Percentiles rank a stretch among this genome's conserved stretches.
phyloP scores from a whole-genome alignment of 1,140 invertebrate species.

The Drosophila trapezifrons region DNA sequence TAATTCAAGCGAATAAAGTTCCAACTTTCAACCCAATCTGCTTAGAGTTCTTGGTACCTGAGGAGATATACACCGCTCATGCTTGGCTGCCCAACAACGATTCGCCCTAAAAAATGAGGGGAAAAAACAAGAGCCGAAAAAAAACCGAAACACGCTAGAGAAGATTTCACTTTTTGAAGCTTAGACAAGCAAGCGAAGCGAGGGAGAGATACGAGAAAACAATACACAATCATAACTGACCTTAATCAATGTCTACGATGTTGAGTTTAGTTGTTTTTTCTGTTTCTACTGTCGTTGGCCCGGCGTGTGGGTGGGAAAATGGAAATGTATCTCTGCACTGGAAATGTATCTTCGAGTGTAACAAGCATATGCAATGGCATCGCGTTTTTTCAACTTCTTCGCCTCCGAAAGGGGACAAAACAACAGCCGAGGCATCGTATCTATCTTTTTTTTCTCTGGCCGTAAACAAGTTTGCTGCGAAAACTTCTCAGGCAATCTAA shows the following conservation, averaged over 20 bases:
- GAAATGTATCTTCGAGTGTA: conserved; percentile 55
- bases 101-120: conserved; percentile 10
- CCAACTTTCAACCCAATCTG: conserved; percentile 37
- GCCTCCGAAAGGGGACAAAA: conserved; percentile 38
- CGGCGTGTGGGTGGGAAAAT: conserved; percentile 47
- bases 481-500: conserved; percentile 73
- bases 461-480: conserved; percentile 73
- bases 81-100: conserved; percentile 39
- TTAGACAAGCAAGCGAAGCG: conserved; percentile 19
- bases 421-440: conserved; percentile 26
- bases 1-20: conserved; percentile 49
- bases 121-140: conserved; percentile 7
- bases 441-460: conserved; percentile 12
- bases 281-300: neutral
- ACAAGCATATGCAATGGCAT: conserved; percentile 63
- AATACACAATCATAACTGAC: conserved; percentile 71
- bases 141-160: conserved; percentile 40
- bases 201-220: conserved; percentile 29
- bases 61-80: conserved; percentile 31
- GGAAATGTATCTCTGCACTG: conserved; percentile 29
- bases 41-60: conserved; percentile 41
- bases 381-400: conserved; percentile 26
- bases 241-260: conserved; percentile 68
- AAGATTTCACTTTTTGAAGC: conserved; percentile 69
- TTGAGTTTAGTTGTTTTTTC: conserved; percentile 42